Evolutionary conservation across 2,888 invertebrate species (phyloP), one percentile per base, ranked within the genome.

Genomic region (Salticus scenicus): DNA sequence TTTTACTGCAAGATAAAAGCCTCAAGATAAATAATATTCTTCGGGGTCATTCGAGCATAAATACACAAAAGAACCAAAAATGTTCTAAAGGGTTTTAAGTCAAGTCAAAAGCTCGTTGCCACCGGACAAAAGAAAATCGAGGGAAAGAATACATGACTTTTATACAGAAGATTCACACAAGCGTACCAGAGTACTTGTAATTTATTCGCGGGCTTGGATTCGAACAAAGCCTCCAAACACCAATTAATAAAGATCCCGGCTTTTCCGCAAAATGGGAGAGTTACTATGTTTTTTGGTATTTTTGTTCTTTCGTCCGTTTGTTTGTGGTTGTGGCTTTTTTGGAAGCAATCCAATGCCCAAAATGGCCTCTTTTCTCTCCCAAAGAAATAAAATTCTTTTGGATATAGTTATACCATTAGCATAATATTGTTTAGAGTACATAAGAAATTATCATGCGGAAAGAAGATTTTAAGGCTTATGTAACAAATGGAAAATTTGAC

Each of bases 221-320:
- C 67, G 77, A 83, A 83, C 83, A 83, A 83, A 72, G 28, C 66
- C 33, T 31, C 41, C 72, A 83, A 67, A 76, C 70, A 47, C 83
- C 77, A 83, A 83, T 83, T 83, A 83, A 83, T 82, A 82, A 82
- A 76, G 71, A 71, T 82, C 82, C 71, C 74, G 57, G 74, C 69
- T 81, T 37, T 81, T 81, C 74, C 74, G 74, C 70, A 63, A 71
- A 24, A 37, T 73, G 79, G 51, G 51, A 80, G 33, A 66, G 66
- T 30, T 30, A 64, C 69, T 37, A 64, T 57, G 63, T 57, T 69
- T 73, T 81, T 57, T 71, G 51, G 51, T 63, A 24, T 66, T n/a
- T 47, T 57, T 12, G 8, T 57, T 57, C 17, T 24, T 20, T n/a
- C 20, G 20, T 5, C 47, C 30, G 66, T 28, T 28, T 33, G 67